These are phyloP conservation scores for Gymnopithys bicolor DNA, from an alignment of 2,797 vertebrate species.

Conservation along the genomic window DNA sequence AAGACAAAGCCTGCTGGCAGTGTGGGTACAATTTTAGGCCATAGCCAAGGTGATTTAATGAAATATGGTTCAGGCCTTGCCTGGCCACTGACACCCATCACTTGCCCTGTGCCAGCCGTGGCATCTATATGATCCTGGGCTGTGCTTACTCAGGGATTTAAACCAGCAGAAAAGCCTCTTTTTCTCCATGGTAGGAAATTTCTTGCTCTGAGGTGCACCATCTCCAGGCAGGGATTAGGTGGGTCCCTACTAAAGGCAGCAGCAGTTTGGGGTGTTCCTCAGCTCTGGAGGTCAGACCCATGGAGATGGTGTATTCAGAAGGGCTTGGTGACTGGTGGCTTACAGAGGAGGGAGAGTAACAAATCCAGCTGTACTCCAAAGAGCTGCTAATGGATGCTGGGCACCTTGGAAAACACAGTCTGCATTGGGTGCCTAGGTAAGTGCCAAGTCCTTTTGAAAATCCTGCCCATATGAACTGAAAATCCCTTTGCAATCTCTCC, in stretches of 20 bases:
- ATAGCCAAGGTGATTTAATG: neutral
- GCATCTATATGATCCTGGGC: neutral
- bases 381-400: neutral
- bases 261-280: neutral
- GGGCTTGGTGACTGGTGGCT: neutral
- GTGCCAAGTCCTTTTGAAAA: neutral
- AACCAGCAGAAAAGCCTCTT: neutral
- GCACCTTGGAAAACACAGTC: neutral
- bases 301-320: neutral
- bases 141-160: neutral
- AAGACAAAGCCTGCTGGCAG: neutral
- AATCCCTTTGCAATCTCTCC: conserved; percentile 37
- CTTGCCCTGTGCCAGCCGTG: neutral
- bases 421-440: neutral
- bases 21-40: neutral
- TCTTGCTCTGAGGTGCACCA: neutral
- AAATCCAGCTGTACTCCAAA: neutral
- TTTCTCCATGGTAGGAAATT: neutral
- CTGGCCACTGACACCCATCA: neutral
- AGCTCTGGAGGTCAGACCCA: neutral
- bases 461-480: neutral
- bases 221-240: neutral
- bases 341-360: neutral
- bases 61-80: neutral
- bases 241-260: neutral